These are phyloP conservation scores for Trissolcus basalis DNA, from an alignment of 1,140 invertebrate species.

Conservation along the genomic window DNA sequence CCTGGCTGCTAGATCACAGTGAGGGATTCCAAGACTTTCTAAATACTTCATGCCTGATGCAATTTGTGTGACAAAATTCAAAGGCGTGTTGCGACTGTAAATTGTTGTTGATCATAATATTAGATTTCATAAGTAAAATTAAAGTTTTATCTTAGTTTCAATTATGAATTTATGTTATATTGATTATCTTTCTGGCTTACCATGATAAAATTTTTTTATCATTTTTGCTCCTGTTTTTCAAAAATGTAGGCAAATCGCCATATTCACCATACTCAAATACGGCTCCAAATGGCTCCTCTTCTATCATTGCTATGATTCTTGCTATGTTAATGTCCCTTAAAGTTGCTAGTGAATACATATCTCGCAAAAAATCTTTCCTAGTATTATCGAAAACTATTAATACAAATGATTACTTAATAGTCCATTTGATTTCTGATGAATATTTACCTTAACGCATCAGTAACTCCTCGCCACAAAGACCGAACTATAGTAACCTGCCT, in stretches of 20 bases:
- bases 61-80: constrained; percentile 89
- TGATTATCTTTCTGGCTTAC: constrained; percentile 45
- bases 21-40: constrained; percentile 85
- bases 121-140: no score
- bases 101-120: not conserved
- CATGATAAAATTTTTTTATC: constrained; percentile 69
- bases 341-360: constrained; percentile 87
- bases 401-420: no score
- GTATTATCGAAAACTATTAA: no score
- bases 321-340: constrained; percentile 90
- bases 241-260: constrained; percentile 88
- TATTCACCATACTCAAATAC: constrained; percentile 91
- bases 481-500: constrained; percentile 84
- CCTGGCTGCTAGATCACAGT: constrained; percentile 87
- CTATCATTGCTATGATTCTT: constrained; percentile 87
- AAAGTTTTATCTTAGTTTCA: no score
- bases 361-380: constrained; percentile 90
- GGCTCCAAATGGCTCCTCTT: constrained; percentile 89
- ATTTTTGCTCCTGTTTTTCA: constrained; percentile 74
- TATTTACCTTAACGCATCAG: constrained; percentile 80
- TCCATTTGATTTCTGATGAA: no score
- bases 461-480: constrained; percentile 82
- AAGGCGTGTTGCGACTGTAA: constrained; percentile 85
- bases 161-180: no score
- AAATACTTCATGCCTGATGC: constrained; percentile 92